phyloP scores from a whole-genome alignment of 2,888 invertebrate genomes.

The Callyntrura guangdongensis region DNA sequence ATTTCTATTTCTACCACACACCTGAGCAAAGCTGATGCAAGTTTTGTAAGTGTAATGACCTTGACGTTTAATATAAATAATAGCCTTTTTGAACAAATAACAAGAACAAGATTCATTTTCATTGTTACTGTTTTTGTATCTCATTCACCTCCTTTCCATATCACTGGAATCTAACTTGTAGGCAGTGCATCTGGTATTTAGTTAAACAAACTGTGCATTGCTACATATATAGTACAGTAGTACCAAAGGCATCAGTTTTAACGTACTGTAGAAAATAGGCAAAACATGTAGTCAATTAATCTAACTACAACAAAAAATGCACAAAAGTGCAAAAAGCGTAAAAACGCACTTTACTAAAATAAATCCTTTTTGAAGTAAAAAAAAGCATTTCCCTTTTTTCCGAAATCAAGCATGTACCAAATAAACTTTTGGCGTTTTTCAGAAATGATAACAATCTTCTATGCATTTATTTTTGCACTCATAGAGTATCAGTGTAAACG shows the following conservation, averaged over 20 bases:
- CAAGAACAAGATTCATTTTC: slow-evolving; percentile 13
- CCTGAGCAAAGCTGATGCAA: background rate
- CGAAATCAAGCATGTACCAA: slow-evolving; percentile 3
- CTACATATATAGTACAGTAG: background rate
- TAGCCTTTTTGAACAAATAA: background rate
- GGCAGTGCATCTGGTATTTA: slow-evolving; percentile 1
- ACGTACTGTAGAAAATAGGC: slow-evolving; percentile 3
- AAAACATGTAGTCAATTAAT: slow-evolving; percentile 15
- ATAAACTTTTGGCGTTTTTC: slow-evolving; percentile 11
- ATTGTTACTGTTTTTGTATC: background rate
- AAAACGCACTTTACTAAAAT: background rate
- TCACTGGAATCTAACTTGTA: slow-evolving; percentile 57
- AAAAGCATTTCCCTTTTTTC: slow-evolving; percentile 61
- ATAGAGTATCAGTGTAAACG: too few species aligned
- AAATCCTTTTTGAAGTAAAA: background rate
- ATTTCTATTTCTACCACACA: slow-evolving; percentile 30
- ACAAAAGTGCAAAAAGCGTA: slow-evolving; percentile 53
- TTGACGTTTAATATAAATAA: slow-evolving; percentile 63
- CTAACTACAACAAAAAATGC: slow-evolving; percentile 17
- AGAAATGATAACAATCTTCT: background rate
- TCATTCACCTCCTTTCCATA: slow-evolving; percentile 62
- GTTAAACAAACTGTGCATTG: background rate
- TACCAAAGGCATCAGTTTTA: background rate
- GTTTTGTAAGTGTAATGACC: slow-evolving; percentile 60
- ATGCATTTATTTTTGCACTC: too few species aligned